Evolutionary conservation across 37 sponge, comb jelly and placozoan genomes (phyloP).

Genomic region (Ianthella basta): DNA sequence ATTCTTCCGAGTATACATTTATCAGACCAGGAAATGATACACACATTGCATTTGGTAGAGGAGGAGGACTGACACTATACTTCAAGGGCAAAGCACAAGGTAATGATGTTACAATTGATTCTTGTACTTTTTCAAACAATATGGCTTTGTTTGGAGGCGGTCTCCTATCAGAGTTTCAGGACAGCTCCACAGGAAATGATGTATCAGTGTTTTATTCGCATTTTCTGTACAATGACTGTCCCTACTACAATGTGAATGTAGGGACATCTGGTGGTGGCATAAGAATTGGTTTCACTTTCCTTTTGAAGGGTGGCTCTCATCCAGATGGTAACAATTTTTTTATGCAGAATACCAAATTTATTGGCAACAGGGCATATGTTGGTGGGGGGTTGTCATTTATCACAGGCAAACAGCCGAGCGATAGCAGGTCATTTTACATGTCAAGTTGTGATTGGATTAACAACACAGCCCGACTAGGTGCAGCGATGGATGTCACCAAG

Average conservation of each 20-base stretch:
- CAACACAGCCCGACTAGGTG: constrained; percentile 29
- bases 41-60: constrained; percentile 55
- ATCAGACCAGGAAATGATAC: not conserved
- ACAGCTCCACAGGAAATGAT: constrained; percentile 30
- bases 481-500: constrained; percentile 16
- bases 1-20: not conserved
- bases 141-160: constrained; percentile 45
- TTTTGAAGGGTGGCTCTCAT: not conserved
- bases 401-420: too few relatives aligned
- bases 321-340: not conserved
- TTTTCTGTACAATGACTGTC: too few relatives aligned
- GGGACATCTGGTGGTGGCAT: constrained; percentile 2
- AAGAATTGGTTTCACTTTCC: not conserved
- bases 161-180: constrained; percentile 21
- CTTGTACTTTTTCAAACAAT: constrained; percentile 22
- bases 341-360: not conserved
- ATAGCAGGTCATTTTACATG: not conserved
- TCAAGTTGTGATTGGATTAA: constrained; percentile 1
- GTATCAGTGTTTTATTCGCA: too few relatives aligned
- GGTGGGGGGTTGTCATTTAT: constrained; percentile 6
- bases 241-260: too few relatives aligned
- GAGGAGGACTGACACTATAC: constrained; percentile 51
- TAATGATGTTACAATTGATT: constrained; percentile 27
- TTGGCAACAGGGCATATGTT: not conserved
- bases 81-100: constrained; percentile 36